Evolutionary conservation across 2,888 invertebrate genomes (phyloP).

Genomic region (Orthosia cruda): DNA sequence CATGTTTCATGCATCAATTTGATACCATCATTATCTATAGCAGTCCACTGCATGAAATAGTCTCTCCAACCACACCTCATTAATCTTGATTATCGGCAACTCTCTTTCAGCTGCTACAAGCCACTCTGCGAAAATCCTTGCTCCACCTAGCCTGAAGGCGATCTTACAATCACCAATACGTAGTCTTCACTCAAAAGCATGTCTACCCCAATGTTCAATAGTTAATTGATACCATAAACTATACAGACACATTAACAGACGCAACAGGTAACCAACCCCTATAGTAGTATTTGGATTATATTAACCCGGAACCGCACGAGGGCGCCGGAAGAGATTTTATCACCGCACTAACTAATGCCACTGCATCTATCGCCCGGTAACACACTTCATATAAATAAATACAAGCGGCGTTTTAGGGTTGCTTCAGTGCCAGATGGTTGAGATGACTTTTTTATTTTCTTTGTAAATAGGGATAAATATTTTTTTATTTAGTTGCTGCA

Average conservation of each 20-base stretch:
- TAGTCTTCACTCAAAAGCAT: background rate
- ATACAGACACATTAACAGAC: constrained; percentile 11
- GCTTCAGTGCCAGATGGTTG: constrained; percentile 16
- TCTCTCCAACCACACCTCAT: too few species aligned
- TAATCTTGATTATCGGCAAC: too few species aligned
- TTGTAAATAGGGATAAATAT: background rate
- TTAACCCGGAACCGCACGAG: constrained; percentile 50
- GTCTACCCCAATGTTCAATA: background rate
- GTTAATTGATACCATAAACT: background rate
- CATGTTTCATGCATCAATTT: background rate
- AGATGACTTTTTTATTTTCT: background rate
- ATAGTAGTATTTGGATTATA: constrained; percentile 37
- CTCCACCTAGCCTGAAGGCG: too few species aligned
- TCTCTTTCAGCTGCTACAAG: background rate
- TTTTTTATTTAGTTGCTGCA: background rate
- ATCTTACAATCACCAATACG: background rate
- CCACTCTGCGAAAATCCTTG: background rate
- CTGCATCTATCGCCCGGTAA: constrained; percentile 59
- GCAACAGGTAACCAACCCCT: constrained; percentile 28
- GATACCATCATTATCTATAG: too few species aligned
- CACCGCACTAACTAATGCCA: constrained; percentile 67
- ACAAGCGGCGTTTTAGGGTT: constrained; percentile 56
- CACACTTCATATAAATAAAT: constrained; percentile 67
- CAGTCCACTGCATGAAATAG: too few species aligned
- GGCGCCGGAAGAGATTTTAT: constrained; percentile 68